Conservation (phyloP, 2,113 vertebrate genomes). For the Aegithalos caudatus region DNA sequence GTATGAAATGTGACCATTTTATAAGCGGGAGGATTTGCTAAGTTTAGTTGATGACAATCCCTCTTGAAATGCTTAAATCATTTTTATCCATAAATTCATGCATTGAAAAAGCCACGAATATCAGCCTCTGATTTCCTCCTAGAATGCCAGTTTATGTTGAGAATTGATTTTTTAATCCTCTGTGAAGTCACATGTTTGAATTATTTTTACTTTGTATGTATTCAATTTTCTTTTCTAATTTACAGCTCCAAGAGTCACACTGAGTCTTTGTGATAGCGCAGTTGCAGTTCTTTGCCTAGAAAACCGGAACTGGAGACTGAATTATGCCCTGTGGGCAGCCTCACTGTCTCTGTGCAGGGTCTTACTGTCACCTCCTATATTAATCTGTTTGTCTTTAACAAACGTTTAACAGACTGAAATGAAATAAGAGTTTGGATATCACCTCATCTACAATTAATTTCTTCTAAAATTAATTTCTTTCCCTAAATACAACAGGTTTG, state of each 20-base stretch:
- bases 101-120: background rate
- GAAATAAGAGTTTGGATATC: background rate
- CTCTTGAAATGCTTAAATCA: background rate
- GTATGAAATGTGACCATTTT: background rate
- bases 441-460: background rate
- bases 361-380: background rate
- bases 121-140: background rate
- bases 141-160: background rate
- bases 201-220: background rate
- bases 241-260: background rate
- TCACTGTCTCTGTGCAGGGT: background rate
- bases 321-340: background rate
- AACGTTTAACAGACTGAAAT: background rate
- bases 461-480: background rate
- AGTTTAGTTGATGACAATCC: background rate
- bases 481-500: background rate
- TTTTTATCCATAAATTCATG: background rate
- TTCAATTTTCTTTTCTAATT: constrained; percentile 30
- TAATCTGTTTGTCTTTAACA: background rate
- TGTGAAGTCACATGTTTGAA: background rate
- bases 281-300: background rate
- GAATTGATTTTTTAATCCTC: background rate
- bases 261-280: background rate
- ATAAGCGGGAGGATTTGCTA: background rate
- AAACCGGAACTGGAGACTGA: background rate